Conservation (phyloP, 2,113 vertebrate species). For the Noturus placidus region DNA sequence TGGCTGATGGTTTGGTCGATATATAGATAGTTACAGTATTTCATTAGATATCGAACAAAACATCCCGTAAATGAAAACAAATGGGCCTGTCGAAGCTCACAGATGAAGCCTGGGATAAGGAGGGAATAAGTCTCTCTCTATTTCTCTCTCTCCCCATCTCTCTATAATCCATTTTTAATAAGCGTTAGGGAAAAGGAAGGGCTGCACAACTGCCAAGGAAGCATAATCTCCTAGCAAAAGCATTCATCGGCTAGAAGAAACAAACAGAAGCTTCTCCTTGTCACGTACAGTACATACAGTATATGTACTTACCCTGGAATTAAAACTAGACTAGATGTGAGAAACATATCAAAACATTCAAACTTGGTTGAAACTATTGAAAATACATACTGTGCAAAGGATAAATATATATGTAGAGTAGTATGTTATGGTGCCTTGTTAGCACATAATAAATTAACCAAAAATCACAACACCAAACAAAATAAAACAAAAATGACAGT, state of each 20-base stretch:
- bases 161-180: conserved; percentile 65
- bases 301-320: background rate
- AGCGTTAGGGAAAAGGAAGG: conserved; percentile 49
- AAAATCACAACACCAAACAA: background rate
- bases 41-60: conserved; percentile 68
- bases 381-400: too few relatives aligned
- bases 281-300: too few relatives aligned
- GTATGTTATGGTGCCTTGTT: background rate
- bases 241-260: conserved; percentile 37
- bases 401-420: too few relatives aligned
- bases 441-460: background rate
- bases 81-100: conserved; percentile 65
- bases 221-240: conserved; percentile 49
- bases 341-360: background rate
- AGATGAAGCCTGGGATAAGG: conserved; percentile 44
- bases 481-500: background rate
- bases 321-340: background rate
- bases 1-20: conserved; percentile 63
- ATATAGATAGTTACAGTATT: conserved; percentile 68
- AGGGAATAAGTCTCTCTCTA: conserved; percentile 35
- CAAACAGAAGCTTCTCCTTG: conserved; percentile 23
- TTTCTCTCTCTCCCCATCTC: background rate
- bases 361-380: background rate
- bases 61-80: conserved; percentile 71
- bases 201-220: conserved; percentile 34